These are phyloP conservation scores for Aphidius colemani DNA, from an alignment of 2,888 invertebrate genomes.

Conservation along the genomic window DNA sequence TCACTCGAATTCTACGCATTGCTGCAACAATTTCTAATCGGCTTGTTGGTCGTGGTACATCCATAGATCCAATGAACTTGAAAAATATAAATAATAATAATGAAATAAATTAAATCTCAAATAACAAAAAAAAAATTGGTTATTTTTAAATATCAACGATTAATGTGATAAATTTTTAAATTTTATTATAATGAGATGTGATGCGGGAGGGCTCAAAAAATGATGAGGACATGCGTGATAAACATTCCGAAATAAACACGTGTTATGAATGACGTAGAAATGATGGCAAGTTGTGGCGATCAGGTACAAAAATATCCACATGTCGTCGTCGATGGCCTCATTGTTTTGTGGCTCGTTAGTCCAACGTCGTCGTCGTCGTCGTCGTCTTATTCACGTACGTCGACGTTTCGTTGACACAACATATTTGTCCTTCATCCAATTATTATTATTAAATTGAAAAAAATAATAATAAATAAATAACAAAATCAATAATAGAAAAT, in stretches of 20 bases:
- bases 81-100: constrained; percentile 57
- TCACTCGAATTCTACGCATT: constrained; percentile 97
- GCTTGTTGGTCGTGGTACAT: constrained; percentile 94
- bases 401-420: background rate
- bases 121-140: background rate
- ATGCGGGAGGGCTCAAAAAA: constrained; percentile 20
- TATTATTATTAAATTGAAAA: too few relatives aligned
- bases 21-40: constrained; percentile 98
- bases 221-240: constrained; percentile 18
- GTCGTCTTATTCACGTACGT: background rate
- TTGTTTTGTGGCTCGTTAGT: constrained; percentile 24
- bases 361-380: constrained; percentile 9
- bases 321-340: constrained; percentile 35
- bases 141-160: constrained; percentile 25
- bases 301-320: constrained; percentile 37
- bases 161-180: constrained; percentile 26
- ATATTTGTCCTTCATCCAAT: too few relatives aligned
- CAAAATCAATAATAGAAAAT: too few relatives aligned
- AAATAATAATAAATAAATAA: too few relatives aligned
- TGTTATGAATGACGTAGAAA: constrained; percentile 48
- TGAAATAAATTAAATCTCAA: background rate
- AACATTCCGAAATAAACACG: constrained; percentile 51
- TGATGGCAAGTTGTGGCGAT: constrained; percentile 2
- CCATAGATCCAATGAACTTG: constrained; percentile 98
- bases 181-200: constrained; percentile 25